Base-by-base conservation (phyloP, 2,797 vertebrate species). In the Meriones psammophilus region DNA sequence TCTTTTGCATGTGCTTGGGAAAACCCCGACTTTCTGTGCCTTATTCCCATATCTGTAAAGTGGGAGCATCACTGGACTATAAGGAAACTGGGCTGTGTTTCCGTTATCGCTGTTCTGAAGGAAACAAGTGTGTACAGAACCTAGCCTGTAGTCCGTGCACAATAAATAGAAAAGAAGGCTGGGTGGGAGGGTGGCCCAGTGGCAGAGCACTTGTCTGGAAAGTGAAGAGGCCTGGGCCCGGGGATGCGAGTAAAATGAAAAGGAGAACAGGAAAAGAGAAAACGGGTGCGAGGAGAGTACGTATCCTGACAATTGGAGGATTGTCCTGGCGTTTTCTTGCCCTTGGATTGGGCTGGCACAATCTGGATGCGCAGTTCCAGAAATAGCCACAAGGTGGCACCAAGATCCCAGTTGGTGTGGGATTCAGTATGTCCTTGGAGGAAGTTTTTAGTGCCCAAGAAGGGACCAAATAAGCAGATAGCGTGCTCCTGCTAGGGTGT, bases 341-440 rank as follows among this genome's bases (percentile, higher is more conserved):
- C 56, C 8, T 39, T 14, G 3, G 10, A 24, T 83, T 24, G 17
- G 36, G 56, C 50, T 60, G 0, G 1, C 6, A 22, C 60, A 15
- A 26, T 20, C 17, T 62, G 80, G 4, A 15, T 9, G 0, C 3
- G 33, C 81, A 97, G 74, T 96, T 97, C 83, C 74, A 94, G 6
- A 1, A 92, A 96, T 18, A 18, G 60, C 78, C 97, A 97, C 96
- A 46, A 79, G 96, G 50, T 97, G 97, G 64, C 69, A 71, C 93
- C n/a, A 4, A 39, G 92, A 97, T n/a, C 64, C 92, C 88, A 92
- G 74, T 69, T 94, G 54, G 95, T 97, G 54, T 0, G n/a, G 5
- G 68, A 73, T 28, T 58, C 36, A 10, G 36, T 5, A 0, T 0
- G 64, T 0, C 10, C 9, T 36, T 8, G 2, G n/a, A 54, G 7